phyloP scores from a whole-genome alignment of 2,797 vertebrate genomes.

The Pristis pectinata region DNA sequence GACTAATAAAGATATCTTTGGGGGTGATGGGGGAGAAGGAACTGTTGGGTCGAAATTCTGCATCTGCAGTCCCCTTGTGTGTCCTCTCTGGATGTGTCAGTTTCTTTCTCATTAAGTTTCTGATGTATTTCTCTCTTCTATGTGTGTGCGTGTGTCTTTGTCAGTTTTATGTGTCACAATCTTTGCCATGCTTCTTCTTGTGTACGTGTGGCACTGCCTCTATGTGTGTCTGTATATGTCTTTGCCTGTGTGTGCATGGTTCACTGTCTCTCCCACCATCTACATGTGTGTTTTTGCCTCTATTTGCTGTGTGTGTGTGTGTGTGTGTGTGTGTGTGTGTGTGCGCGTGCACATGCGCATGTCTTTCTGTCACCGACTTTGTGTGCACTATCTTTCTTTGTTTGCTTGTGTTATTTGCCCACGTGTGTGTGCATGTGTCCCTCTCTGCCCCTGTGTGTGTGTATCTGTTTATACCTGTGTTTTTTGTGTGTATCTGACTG shows the following conservation, averaged over 20 bases:
- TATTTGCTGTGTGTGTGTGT: neutral
- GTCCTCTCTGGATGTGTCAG: too few species aligned
- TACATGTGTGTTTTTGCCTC: too few species aligned
- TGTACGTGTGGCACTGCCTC: neutral
- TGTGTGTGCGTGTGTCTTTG: too few species aligned
- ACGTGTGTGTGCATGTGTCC: neutral
- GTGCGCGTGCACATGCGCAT: neutral
- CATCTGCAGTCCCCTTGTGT: too few species aligned
- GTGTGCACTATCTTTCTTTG: neutral
- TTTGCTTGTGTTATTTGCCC: neutral
- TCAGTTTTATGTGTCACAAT: neutral
- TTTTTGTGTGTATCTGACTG: neutral
- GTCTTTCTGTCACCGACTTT: rapidly evolving
- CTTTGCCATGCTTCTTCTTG: neutral
- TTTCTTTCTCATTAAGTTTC: too few species aligned
- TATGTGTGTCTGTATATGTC: neutral
- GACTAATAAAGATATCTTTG: too few species aligned
- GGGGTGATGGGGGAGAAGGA: too few species aligned
- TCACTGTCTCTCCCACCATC: neutral
- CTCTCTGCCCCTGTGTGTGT: neutral
- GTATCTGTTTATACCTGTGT: neutral
- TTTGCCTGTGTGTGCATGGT: neutral
- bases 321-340: neutral
- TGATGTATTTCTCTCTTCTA: too few species aligned
- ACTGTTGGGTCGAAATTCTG: too few species aligned